Evolutionary conservation across 2,113 vertebrate species (phyloP), one percentile per base, ranked within the genome.

Genomic region (Copsychus sechellarum): DNA sequence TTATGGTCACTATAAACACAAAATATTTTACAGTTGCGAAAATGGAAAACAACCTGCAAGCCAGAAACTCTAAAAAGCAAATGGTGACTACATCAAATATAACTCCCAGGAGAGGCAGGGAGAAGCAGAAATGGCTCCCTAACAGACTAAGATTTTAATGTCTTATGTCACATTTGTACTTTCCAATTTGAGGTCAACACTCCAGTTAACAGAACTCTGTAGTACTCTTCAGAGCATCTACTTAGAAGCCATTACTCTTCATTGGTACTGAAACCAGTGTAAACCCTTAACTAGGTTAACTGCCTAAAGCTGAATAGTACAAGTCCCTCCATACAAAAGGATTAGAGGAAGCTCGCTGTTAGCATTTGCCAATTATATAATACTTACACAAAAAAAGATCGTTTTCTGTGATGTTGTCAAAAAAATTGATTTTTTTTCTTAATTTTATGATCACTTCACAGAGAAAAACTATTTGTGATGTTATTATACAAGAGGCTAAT

Each of bases 401-500:
- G 3, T 43, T 89, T 89, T 78, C 47, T 62, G 21, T 47, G 28
- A 90, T n/a, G 50, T 74, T 97, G 95, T 94, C 84, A 89, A 54
- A 86, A 86, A 66, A 71, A 42, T 4, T 12, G 0, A 1, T 69
- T 78, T 78, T 48, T 48, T 67, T 57, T 9, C 66, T 43, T 76
- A 19, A 64, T 29, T 82, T 43, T 15, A n/a, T 26, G 12, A 53
- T 54, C 45, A 62, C 25, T 85, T 80, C 0, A 0, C 16, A 80
- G 29, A 80, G 38, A 61, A 90, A 93, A 88, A 88, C 33, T 58
- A 53, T 57, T 92, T 66, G 26, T 91, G 71, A 87, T 58, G 60
- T 62, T 94, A 77, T 85, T 93, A 88, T 36, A 67, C 65, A 95
- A 95, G 13, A 66, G 47, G 38, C 11, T 91, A 78, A 92, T 21